Conservation (phyloP, 1,140 invertebrate genomes). For the Psilanteris sp. region DNA sequence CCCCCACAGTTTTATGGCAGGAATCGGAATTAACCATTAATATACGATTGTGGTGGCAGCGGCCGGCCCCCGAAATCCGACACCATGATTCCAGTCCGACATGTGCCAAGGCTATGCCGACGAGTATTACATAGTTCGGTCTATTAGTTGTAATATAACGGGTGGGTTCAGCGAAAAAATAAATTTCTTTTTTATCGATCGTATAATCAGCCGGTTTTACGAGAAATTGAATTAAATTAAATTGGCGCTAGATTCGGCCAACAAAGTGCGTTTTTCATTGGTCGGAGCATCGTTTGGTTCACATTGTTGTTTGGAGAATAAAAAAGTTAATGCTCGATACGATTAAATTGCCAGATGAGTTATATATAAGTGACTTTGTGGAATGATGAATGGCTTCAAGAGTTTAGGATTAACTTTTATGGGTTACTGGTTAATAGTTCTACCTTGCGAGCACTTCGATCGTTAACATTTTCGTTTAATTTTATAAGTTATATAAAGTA, state of each 20-base stretch:
- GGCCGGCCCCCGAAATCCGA: constrained; percentile 67
- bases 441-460: too few relatives aligned
- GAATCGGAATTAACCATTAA: constrained; percentile 72
- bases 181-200: constrained; percentile 1
- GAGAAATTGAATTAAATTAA: constrained; percentile 11
- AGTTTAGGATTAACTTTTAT: too few relatives aligned
- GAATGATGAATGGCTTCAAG: too few relatives aligned
- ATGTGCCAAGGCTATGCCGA: constrained; percentile 63
- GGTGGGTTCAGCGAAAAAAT: constrained; percentile 21
- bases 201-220: constrained; percentile 2
- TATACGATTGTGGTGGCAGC: constrained; percentile 63
- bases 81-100: constrained; percentile 64
- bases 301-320: too few relatives aligned
- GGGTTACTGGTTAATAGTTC: too few relatives aligned
- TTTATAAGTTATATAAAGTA: too few relatives aligned
- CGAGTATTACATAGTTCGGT: constrained; percentile 55
- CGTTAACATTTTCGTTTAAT: too few relatives aligned
- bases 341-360: too few relatives aligned
- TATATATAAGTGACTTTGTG: too few relatives aligned
- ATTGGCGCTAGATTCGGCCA: background rate
- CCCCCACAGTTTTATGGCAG: constrained; percentile 55
- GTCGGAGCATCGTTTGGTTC: too few relatives aligned
- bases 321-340: too few relatives aligned
- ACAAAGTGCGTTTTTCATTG: background rate
- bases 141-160: constrained; percentile 56